Evolutionary conservation across 2,888 invertebrate species (phyloP).

Genomic region (Caradrina clavipalpis): DNA sequence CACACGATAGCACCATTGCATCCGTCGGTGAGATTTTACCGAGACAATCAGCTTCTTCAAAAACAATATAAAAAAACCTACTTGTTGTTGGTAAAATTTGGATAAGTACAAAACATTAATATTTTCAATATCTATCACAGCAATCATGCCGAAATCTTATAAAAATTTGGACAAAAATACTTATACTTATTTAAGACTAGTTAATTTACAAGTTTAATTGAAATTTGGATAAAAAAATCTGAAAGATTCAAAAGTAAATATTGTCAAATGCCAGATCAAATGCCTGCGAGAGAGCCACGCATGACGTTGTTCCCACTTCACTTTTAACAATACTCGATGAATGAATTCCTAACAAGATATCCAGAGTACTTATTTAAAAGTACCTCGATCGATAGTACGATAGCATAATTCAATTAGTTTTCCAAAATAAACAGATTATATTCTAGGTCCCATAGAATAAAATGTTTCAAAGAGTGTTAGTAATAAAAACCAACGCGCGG

Average conservation of each 20-base stretch:
- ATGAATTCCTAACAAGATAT: slow-evolving; percentile 44
- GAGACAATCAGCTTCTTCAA: slow-evolving; percentile 58
- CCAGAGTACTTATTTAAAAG: slow-evolving; percentile 52
- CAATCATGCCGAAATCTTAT: slow-evolving; percentile 74
- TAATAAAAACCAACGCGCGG: slow-evolving; percentile 63
- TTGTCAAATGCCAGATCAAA: slow-evolving; percentile 65
- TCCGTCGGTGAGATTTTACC: slow-evolving; percentile 50
- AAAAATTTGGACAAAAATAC: slow-evolving; percentile 78
- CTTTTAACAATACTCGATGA: slow-evolving; percentile 40
- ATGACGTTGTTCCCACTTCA: slow-evolving; percentile 26
- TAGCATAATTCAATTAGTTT: slow-evolving; percentile 52
- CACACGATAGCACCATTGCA: slow-evolving; percentile 62
- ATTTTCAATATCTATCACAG: slow-evolving; percentile 77
- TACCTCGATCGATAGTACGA: slow-evolving; percentile 50
- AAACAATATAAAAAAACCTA: slow-evolving; percentile 57
- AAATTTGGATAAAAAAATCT: slow-evolving; percentile 66
- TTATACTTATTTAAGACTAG: slow-evolving; percentile 81
- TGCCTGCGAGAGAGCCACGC: slow-evolving; percentile 30
- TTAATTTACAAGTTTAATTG: slow-evolving; percentile 75
- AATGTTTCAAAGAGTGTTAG: slow-evolving; percentile 63
- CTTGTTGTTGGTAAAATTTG: slow-evolving; percentile 65
- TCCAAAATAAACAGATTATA: slow-evolving; percentile 60
- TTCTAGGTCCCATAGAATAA: slow-evolving; percentile 62
- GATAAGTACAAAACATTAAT: slow-evolving; percentile 77
- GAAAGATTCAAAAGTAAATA: slow-evolving; percentile 68